Evolutionary conservation across 2,113 vertebrate species (phyloP).

Genomic region (Drymodes brunneopygia): DNA sequence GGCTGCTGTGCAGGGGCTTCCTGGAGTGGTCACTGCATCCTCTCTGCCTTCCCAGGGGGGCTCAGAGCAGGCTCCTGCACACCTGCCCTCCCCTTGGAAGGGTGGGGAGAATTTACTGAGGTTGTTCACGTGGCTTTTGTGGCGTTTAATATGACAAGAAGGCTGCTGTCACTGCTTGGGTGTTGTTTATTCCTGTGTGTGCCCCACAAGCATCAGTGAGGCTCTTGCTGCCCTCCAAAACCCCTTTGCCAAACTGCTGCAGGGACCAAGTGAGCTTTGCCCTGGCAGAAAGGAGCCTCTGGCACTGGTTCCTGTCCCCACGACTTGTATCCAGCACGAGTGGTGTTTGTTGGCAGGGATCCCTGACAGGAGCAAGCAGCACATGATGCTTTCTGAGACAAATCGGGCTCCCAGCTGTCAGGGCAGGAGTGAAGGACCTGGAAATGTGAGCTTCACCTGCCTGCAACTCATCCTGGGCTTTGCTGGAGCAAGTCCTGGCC

Average conservation of each 20-base stretch:
- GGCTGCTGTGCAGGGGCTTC: background rate
- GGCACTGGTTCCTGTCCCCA: background rate
- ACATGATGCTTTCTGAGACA: background rate
- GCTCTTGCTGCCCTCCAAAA: background rate
- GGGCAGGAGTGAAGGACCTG: background rate
- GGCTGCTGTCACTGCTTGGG: background rate
- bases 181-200: background rate
- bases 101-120: background rate
- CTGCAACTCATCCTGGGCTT: background rate
- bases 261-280: background rate
- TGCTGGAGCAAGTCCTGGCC: background rate
- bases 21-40: background rate
- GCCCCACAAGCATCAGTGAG: rapidly evolving
- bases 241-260: background rate
- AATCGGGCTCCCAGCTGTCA: background rate
- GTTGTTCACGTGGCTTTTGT: background rate
- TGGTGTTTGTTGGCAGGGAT: background rate
- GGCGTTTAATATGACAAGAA: background rate
- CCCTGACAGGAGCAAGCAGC: background rate
- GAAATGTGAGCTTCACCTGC: background rate
- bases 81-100: background rate
- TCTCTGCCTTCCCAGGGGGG: background rate
- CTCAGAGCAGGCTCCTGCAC: background rate
- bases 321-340: rapidly evolving
- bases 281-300: background rate